phyloP scores from a whole-genome alignment of 2,797 vertebrate species.

The Molossus alvarezi region DNA sequence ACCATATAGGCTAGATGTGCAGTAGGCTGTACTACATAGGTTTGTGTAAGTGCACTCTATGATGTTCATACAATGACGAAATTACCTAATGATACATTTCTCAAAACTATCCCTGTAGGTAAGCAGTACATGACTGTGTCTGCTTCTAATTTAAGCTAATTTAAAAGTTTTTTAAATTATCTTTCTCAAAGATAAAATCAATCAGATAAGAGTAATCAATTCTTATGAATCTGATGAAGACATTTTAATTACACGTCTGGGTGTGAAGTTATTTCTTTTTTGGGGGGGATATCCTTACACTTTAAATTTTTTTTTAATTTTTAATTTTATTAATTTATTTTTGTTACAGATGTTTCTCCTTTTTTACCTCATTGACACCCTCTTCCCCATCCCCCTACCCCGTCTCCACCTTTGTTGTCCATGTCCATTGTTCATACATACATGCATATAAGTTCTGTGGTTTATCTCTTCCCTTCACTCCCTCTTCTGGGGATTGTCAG shows the following conservation, averaged over 20 bases:
- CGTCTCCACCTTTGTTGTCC: too few species aligned
- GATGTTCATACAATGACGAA: neutral
- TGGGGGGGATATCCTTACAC: too few species aligned
- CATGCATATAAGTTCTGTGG: too few species aligned
- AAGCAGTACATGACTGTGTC: neutral
- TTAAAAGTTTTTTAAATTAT: neutral
- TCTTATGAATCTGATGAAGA: slow-evolving; percentile 28
- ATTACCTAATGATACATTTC: neutral
- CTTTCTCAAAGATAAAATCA: neutral
- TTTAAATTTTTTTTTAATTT: too few species aligned
- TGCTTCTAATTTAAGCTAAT: neutral
- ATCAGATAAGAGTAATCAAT: neutral
- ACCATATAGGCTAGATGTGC: neutral
- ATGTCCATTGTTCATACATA: too few species aligned
- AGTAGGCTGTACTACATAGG: neutral
- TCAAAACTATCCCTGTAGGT: neutral
- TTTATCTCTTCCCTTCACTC: too few species aligned
- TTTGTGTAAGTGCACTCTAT: neutral
- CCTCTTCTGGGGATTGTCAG: too few species aligned
- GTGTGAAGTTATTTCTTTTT: slow-evolving; percentile 2
- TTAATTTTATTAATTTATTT: too few species aligned
- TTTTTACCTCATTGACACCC: too few species aligned
- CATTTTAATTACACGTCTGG: neutral
- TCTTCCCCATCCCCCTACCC: too few species aligned
- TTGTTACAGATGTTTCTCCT: too few species aligned